Conservation (phyloP, 1,140 invertebrate species). For the Aporrectodea caliginosa region DNA sequence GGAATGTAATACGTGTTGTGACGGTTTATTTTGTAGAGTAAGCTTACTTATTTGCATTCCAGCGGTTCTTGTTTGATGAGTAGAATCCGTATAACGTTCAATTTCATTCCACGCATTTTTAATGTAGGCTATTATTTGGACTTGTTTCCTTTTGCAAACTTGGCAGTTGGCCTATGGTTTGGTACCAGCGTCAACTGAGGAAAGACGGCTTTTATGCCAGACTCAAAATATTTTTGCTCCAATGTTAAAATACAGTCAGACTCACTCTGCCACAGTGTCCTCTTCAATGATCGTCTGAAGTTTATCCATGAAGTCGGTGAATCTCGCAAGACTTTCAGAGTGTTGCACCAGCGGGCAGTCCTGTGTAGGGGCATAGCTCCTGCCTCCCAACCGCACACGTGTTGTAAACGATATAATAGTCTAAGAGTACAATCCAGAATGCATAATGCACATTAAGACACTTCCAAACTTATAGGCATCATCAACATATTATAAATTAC, state of each 20-base stretch:
- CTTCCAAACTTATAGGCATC: too few relatives aligned
- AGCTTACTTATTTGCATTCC: too few relatives aligned
- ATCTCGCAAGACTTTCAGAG: slow-evolving; percentile 49
- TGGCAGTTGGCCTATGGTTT: too few relatives aligned
- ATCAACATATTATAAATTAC: too few relatives aligned
- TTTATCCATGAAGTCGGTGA: slow-evolving; percentile 49
- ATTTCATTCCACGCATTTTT: too few relatives aligned
- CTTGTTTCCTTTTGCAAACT: too few relatives aligned
- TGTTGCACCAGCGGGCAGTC: slow-evolving; percentile 41
- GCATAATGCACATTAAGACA: too few relatives aligned
- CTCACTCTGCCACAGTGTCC: slow-evolving; percentile 27
- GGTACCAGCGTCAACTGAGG: too few relatives aligned
- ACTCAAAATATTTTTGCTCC: neutral
- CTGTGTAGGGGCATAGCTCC: slow-evolving; percentile 51
- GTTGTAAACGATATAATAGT: slow-evolving; percentile 48
- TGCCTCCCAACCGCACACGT: slow-evolving; percentile 49
- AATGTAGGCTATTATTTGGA: too few relatives aligned
- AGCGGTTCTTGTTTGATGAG: too few relatives aligned
- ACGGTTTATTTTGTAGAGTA: too few relatives aligned
- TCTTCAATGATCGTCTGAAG: slow-evolving; percentile 54
- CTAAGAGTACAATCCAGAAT: slow-evolving; percentile 36
- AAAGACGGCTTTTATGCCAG: neutral
- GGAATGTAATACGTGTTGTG: neutral
- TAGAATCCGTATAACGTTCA: too few relatives aligned
- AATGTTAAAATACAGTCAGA: neutral